These are phyloP conservation scores for Okamejei kenojei DNA, from an alignment of 2,797 vertebrate genomes.

Conservation along the genomic window DNA sequence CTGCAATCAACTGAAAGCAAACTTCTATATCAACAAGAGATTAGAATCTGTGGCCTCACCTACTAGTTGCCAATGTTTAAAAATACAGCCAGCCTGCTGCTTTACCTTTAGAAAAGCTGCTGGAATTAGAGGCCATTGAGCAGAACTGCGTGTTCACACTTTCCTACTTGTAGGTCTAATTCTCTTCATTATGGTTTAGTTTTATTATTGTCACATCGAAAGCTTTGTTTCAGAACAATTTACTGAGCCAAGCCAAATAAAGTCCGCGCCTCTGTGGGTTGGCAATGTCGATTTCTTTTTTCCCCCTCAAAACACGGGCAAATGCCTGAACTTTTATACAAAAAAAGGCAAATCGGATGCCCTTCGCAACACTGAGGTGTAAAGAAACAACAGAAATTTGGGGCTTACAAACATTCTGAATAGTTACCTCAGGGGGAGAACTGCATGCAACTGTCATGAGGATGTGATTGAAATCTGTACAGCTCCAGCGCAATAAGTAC, in stretches of 20 bases:
- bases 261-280: neutral
- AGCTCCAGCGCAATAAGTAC: slow-evolving; percentile 91
- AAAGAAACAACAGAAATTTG: neutral
- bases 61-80: neutral
- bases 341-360: no score
- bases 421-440: slow-evolving; percentile 67
- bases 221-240: neutral
- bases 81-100: neutral
- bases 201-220: no score
- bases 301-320: neutral
- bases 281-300: neutral
- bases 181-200: neutral
- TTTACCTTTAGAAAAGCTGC: neutral
- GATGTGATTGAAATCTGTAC: slow-evolving; percentile 85
- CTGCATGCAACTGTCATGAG: slow-evolving; percentile 90
- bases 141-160: neutral
- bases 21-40: neutral
- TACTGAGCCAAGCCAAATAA: neutral
- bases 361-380: slow-evolving; percentile 8
- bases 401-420: slow-evolving; percentile 41
- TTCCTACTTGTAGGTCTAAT: neutral
- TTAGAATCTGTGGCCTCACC: neutral
- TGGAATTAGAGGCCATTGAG: neutral
- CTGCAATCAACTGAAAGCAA: neutral
- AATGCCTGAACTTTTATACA: neutral